These are phyloP conservation scores for Muscicapa comitata DNA, from an alignment of 2,797 vertebrate genomes.

Conservation along the genomic window DNA sequence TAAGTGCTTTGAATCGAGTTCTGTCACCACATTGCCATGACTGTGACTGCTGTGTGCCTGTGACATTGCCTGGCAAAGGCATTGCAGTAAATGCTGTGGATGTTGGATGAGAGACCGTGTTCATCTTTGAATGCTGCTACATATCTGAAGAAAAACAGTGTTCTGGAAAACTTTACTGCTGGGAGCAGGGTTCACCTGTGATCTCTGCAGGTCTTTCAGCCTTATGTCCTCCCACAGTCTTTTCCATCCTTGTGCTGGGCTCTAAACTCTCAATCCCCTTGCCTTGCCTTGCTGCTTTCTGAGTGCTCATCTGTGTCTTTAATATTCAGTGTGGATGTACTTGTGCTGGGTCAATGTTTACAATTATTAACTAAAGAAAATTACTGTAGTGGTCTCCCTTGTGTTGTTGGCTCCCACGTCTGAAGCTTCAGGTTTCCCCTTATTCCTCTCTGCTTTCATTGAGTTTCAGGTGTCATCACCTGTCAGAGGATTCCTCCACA, in stretches of 20 bases:
- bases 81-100: neutral
- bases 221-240: neutral
- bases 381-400: neutral
- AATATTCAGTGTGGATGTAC: neutral
- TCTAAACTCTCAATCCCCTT: neutral
- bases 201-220: neutral
- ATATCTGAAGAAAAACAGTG: neutral
- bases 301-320: neutral
- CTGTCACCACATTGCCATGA: accelerated
- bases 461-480: neutral
- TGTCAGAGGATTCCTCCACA: neutral
- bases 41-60: neutral
- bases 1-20: neutral
- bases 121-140: neutral
- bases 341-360: neutral
- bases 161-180: neutral
- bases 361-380: neutral
- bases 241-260: accelerated
- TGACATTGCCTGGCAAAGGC: neutral
- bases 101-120: neutral
- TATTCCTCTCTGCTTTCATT: neutral
- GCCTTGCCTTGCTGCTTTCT: neutral
- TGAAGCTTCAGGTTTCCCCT: neutral
- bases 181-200: neutral
- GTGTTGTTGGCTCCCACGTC: neutral